Evolutionary conservation across 2,888 invertebrate genomes (phyloP).

Genomic region (Tetheella fluctuosa): DNA sequence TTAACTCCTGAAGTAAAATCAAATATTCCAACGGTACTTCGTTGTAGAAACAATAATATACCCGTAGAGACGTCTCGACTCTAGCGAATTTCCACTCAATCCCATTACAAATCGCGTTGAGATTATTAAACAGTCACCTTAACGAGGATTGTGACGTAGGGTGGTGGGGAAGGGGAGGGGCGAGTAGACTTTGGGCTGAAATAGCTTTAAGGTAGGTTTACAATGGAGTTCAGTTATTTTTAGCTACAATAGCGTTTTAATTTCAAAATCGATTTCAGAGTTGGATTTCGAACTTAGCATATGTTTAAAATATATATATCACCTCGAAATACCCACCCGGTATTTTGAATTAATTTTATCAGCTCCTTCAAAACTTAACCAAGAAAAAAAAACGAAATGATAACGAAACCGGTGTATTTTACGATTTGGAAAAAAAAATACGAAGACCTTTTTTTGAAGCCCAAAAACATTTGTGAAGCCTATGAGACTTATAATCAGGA

Average conservation of each 20-base stretch:
- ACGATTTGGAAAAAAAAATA: too few species aligned
- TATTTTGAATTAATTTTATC: too few species aligned
- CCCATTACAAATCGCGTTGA: conserved; percentile 73
- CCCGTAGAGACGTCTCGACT: conserved; percentile 45
- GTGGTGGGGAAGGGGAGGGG: conserved; percentile 21
- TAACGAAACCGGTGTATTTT: too few species aligned
- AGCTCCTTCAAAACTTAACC: too few species aligned
- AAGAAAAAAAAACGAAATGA: too few species aligned
- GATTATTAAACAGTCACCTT: conserved; percentile 77
- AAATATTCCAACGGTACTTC: conserved; percentile 45
- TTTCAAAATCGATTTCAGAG: too few species aligned
- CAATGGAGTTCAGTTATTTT: conserved; percentile 22
- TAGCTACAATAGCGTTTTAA: neutral
- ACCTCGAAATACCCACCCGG: too few species aligned
- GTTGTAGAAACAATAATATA: conserved; percentile 53
- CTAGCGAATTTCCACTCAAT: conserved; percentile 63
- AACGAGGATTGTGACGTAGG: conserved; percentile 58
- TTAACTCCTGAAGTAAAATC: conserved; percentile 24
- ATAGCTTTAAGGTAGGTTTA: conserved; percentile 32
- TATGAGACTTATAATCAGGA: too few species aligned
- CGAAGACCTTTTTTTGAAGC: too few species aligned
- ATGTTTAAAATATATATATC: too few species aligned
- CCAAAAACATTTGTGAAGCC: too few species aligned
- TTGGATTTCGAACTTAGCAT: too few species aligned
- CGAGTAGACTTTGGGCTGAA: neutral